phyloP scores from a whole-genome alignment of 2,113 vertebrate genomes.

The Caloenas nicobarica region DNA sequence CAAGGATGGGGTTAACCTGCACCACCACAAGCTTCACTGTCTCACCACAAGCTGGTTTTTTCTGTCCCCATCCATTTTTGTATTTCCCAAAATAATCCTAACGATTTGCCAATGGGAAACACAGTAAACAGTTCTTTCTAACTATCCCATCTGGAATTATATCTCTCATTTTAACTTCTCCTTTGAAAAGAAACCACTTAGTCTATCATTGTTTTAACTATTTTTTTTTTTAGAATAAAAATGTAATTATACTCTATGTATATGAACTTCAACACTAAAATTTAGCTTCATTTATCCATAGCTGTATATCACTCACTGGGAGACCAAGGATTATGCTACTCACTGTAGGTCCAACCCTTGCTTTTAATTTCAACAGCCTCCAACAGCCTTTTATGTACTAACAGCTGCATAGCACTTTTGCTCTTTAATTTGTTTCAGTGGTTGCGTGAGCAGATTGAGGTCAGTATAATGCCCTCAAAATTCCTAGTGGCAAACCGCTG shows the following conservation, averaged over 20 bases:
- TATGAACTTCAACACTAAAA: neutral
- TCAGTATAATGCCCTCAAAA: constrained; percentile 2
- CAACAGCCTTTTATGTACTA: neutral
- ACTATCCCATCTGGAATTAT: constrained; percentile 13
- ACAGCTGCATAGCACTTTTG: neutral
- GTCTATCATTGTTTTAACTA: neutral
- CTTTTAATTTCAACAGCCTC: neutral
- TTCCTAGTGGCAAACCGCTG: neutral
- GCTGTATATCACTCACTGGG: neutral
- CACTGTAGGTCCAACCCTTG: neutral
- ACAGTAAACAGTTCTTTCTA: neutral
- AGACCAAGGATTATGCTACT: neutral
- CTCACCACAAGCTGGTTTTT: neutral
- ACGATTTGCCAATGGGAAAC: neutral
- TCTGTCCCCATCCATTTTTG: neutral
- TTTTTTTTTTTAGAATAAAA: neutral
- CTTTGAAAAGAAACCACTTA: constrained; percentile 31
- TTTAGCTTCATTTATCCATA: neutral
- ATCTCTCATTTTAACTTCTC: constrained; percentile 16
- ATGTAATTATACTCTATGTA: constrained; percentile 1
- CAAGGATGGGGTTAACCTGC: neutral
- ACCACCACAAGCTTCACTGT: rapidly evolving
- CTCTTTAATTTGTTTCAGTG: constrained; percentile 25
- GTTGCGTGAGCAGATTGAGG: constrained; percentile 37
- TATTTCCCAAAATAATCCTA: constrained; percentile 10